Evolutionary conservation across 1,140 invertebrate species (phyloP).

Genomic region (Batillaria attramentaria): DNA sequence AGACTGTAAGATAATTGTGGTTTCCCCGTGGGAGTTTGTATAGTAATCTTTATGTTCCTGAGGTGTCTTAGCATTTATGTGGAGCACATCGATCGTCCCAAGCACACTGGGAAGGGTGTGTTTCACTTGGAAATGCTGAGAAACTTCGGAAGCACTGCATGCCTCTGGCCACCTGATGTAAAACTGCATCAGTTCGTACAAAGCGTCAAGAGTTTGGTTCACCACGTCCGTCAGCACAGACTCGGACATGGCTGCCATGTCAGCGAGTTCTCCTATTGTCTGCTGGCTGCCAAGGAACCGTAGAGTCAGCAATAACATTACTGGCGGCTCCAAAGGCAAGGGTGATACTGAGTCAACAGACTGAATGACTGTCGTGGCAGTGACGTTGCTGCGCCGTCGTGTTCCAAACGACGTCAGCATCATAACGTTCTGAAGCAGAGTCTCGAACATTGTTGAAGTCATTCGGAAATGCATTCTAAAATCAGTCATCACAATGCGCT

Average conservation of each 20-base stretch:
- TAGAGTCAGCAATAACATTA: conserved; percentile 26
- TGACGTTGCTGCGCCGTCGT: background rate
- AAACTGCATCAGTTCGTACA: conserved; percentile 33
- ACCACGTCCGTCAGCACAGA: background rate
- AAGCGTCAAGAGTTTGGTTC: background rate
- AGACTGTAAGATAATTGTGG: conserved; percentile 31
- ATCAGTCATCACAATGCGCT: background rate
- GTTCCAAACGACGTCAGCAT: background rate
- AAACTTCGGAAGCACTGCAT: background rate
- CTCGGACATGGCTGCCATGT: conserved; percentile 6
- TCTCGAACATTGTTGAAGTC: conserved; percentile 25
- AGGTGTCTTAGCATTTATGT: conserved; percentile 23
- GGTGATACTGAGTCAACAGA: background rate
- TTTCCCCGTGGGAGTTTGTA: conserved; percentile 24
- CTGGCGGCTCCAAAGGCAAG: background rate
- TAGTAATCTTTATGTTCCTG: conserved; percentile 21
- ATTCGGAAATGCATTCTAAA: conserved; percentile 33
- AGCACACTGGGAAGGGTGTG: conserved; percentile 17
- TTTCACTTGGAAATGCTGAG: background rate
- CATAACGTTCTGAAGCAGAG: conserved; percentile 18
- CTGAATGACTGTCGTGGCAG: background rate
- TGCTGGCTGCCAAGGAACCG: conserved; percentile 30
- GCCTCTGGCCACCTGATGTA: conserved; percentile 36
- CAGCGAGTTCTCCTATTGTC: conserved; percentile 15
- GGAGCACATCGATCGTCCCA: conserved; percentile 35